Conservation (phyloP, 1,140 invertebrate genomes). For the Drosophila serrata region DNA sequence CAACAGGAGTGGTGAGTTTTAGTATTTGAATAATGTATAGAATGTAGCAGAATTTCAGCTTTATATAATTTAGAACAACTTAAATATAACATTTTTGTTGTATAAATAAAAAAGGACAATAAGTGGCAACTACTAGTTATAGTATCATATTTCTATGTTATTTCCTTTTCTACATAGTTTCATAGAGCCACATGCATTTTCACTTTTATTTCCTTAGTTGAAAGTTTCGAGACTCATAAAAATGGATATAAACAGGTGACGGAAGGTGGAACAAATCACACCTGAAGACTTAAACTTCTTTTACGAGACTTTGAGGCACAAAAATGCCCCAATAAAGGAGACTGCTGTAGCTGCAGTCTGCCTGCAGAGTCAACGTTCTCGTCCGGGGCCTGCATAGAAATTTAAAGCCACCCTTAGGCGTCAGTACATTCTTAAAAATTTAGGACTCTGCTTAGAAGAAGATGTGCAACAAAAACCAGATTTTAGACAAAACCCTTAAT, state of each 20-base stretch:
- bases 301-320: constrained; percentile 48
- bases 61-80: neutral
- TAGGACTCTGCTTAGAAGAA: constrained; percentile 49
- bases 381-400: constrained; percentile 33
- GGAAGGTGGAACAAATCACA: constrained; percentile 8
- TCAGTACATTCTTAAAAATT: constrained; percentile 50
- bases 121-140: neutral
- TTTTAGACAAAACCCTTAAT: constrained; percentile 53
- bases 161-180: neutral
- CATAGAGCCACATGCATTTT: constrained; percentile 10
- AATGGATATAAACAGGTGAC: constrained; percentile 32
- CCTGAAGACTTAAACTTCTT: constrained; percentile 47
- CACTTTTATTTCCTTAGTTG: constrained; percentile 20
- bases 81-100: rapidly evolving
- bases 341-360: constrained; percentile 29
- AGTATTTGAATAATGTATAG: constrained; percentile 3
- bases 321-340: constrained; percentile 45
- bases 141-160: too few relatives aligned
- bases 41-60: neutral
- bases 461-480: constrained; percentile 52
- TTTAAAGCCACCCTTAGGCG: constrained; percentile 50
- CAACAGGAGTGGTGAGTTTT: constrained; percentile 12
- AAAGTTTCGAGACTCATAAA: constrained; percentile 33
- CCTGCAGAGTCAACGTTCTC: constrained; percentile 40
- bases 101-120: neutral